A percentile compares a stretch with the other conserved stretches of the same genome.
These are phyloP conservation scores for Crotalus tigris DNA, from an alignment of 2,113 vertebrate species.

Conservation along the genomic window DNA sequence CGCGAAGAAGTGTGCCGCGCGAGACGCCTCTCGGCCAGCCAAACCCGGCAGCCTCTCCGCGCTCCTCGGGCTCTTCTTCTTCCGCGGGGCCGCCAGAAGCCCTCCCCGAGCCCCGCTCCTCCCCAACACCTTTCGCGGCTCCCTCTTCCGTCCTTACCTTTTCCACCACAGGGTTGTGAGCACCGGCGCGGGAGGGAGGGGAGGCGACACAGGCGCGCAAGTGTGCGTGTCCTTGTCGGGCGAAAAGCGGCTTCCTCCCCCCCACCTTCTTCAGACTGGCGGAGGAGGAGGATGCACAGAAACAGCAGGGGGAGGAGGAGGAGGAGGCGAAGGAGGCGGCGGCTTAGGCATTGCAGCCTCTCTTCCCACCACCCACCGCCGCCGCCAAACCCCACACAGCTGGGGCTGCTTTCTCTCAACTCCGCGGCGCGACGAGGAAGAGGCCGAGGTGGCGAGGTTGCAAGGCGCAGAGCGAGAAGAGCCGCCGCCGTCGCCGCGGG, in stretches of 20 bases:
- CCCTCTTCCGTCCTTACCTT: constrained; percentile 7
- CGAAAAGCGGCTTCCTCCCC: constrained; percentile 10
- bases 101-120: not conserved
- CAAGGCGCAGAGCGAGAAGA: constrained; percentile 30
- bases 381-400: constrained; percentile 36
- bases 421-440: constrained; percentile 19
- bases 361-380: not conserved
- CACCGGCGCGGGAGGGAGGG: not conserved
- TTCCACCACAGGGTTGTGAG: not conserved
- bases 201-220: not conserved
- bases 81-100: constrained; percentile 18
- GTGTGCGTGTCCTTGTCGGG: constrained; percentile 26
- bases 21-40: constrained; percentile 1
- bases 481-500: constrained; percentile 36
- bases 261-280: constrained; percentile 32
- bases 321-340: not conserved
- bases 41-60: not conserved
- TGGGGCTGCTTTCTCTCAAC: constrained; percentile 19
- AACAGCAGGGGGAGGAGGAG: not conserved
- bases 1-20: not conserved
- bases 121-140: not conserved
- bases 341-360: constrained; percentile 49
- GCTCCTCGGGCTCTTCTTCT: not conserved
- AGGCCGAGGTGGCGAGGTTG: constrained; percentile 29
- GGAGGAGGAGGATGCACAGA: constrained; percentile 26